A percentile compares a stretch with the other conserved stretches of the same genome.
phyloP scores from a whole-genome alignment of 2,113 vertebrate species.

The Sylvietta virens region DNA sequence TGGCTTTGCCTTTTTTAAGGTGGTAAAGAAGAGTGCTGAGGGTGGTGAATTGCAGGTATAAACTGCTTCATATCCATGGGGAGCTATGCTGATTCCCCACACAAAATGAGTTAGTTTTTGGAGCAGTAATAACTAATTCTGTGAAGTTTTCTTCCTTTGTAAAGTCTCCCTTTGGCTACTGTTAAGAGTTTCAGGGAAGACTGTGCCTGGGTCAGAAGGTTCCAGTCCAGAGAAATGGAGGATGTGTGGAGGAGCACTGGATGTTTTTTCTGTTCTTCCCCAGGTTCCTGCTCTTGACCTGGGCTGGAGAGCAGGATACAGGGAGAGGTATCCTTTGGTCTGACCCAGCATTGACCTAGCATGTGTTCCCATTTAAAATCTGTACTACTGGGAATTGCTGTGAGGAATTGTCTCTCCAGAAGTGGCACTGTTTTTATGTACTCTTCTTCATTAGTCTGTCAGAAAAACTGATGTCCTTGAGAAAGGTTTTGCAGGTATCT shows the following conservation, averaged over 20 bases:
- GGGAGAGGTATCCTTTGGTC: neutral
- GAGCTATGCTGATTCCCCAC: neutral
- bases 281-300: neutral
- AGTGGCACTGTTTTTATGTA: neutral
- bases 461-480: neutral
- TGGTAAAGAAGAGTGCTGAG: neutral
- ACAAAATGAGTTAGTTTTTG: neutral
- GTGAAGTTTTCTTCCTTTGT: neutral
- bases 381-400: neutral
- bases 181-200: neutral
- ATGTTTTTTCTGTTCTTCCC: neutral
- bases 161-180: neutral
- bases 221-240: neutral
- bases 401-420: neutral
- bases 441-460: neutral
- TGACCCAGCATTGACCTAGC: neutral
- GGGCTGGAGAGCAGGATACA: neutral
- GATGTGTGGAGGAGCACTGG: neutral
- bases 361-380: neutral
- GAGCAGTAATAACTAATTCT: neutral
- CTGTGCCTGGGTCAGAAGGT: neutral
- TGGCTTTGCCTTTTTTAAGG: neutral
- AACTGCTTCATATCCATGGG: neutral
- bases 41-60: neutral
- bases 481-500: neutral